Evolutionary conservation across 2,113 vertebrate species (phyloP).

Genomic region (Leucosticte australis): DNA sequence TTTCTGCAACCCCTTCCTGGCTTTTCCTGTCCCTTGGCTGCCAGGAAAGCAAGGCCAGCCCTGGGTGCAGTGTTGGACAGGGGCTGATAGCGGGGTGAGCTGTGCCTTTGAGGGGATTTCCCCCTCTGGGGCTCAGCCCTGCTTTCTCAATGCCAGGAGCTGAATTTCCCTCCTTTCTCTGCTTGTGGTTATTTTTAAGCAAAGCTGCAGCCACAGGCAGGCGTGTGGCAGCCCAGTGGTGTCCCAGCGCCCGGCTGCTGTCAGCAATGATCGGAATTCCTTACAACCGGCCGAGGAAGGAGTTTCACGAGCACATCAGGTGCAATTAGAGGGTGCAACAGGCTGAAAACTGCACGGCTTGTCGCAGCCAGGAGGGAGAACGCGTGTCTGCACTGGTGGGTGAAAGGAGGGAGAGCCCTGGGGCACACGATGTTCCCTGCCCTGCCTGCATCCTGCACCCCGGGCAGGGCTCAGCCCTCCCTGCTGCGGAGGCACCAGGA

Average conservation of each 20-base stretch:
- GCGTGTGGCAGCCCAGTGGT: background rate
- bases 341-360: background rate
- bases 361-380: background rate
- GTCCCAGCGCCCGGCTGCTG: rapidly evolving
- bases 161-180: background rate
- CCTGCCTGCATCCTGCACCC: background rate
- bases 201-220: background rate
- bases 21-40: background rate
- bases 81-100: background rate
- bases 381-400: background rate
- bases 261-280: background rate
- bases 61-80: background rate
- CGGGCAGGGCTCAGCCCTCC: background rate
- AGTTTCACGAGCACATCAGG: background rate
- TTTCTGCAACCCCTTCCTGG: background rate
- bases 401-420: background rate
- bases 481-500: rapidly evolving
- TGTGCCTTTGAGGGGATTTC: background rate
- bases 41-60: background rate
- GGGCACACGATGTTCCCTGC: background rate
- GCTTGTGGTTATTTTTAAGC: background rate
- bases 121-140: background rate
- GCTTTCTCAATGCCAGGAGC: background rate
- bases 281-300: background rate
- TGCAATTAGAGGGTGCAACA: background rate